Percentiles rank a stretch among this genome's conserved stretches.
Evolutionary conservation across 2,797 vertebrate genomes (phyloP).

Genomic region (Poeciliopsis gracilis): DNA sequence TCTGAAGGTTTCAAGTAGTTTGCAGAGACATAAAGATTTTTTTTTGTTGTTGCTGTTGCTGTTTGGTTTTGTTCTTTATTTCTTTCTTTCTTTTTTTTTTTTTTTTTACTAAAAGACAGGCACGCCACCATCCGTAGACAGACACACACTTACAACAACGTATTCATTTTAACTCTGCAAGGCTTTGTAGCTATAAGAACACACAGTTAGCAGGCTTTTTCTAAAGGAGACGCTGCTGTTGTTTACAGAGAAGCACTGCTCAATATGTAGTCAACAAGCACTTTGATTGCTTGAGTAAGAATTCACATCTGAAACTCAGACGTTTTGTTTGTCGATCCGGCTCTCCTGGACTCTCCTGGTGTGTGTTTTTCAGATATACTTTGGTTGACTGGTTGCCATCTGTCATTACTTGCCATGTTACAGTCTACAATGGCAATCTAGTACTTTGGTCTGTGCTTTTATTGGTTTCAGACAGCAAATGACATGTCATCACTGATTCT

Average conservation of each 20-base stretch:
- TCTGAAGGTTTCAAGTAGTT: constrained; percentile 84
- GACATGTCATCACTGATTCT: constrained; percentile 62
- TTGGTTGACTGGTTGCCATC: constrained; percentile 80
- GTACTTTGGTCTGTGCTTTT: constrained; percentile 87
- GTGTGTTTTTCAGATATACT: constrained; percentile 77
- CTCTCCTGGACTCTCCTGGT: constrained; percentile 65
- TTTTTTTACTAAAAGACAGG: constrained; percentile 39
- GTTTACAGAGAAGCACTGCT: constrained; percentile 64
- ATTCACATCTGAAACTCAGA: constrained; percentile 60
- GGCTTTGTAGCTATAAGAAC: constrained; percentile 72
- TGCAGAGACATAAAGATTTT: constrained; percentile 61
- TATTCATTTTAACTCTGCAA: constrained; percentile 70
- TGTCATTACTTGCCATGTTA: constrained; percentile 65
- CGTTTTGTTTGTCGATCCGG: constrained; percentile 37
- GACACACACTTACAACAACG: constrained; percentile 43
- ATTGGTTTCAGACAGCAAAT: constrained; percentile 79
- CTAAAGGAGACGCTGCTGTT: constrained; percentile 58
- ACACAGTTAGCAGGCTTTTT: constrained; percentile 61
- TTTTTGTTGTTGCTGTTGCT: constrained; percentile 4
- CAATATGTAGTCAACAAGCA: constrained; percentile 70
- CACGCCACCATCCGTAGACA: constrained; percentile 12
- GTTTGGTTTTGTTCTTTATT: constrained; percentile 15
- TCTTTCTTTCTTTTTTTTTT: constrained; percentile 19
- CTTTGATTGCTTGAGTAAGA: constrained; percentile 72
- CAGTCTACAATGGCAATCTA: constrained; percentile 72